Evolutionary conservation across 2,888 invertebrate species (phyloP).

Genomic region (Taenaris catops): DNA sequence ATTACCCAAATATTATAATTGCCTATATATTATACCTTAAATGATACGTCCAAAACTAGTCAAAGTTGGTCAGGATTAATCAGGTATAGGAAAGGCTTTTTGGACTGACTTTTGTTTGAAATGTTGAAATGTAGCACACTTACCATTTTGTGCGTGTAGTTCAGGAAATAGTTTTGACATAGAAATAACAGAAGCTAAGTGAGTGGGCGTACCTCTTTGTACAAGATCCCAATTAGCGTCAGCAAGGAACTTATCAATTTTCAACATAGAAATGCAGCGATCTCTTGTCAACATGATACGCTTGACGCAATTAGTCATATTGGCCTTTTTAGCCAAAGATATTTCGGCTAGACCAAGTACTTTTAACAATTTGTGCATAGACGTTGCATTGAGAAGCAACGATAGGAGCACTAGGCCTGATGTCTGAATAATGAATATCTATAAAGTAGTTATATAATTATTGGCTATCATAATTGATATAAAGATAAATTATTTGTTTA

Average conservation of each 20-base stretch:
- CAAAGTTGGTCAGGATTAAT: no score
- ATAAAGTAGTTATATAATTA: no score
- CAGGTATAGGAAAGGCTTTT: no score
- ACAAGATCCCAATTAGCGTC: conserved; percentile 83
- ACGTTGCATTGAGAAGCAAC: conserved; percentile 78
- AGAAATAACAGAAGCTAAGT: no score
- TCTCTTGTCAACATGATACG: conserved; percentile 66
- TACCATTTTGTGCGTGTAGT: no score
- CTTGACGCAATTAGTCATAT: conserved; percentile 78
- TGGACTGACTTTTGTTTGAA: no score
- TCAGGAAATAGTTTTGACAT: no score
- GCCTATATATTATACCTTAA: no score
- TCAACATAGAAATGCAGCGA: conserved; percentile 75
- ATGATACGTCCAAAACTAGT: no score
- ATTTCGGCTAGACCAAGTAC: conserved; percentile 72
- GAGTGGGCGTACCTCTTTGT: conserved; percentile 54
- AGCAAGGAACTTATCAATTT: conserved; percentile 82
- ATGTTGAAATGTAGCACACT: no score
- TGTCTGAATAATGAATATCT: conserved; percentile 77
- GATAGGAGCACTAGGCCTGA: conserved; percentile 79
- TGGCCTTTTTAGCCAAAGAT: conserved; percentile 72
- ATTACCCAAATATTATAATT: no score
- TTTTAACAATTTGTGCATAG: conserved; percentile 68
- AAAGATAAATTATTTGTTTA: no score
- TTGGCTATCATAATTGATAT: not conserved